Evolutionary conservation across 2,888 invertebrate species (phyloP), one percentile per base, ranked within the genome.

Genomic region (Acronicta alni): DNA sequence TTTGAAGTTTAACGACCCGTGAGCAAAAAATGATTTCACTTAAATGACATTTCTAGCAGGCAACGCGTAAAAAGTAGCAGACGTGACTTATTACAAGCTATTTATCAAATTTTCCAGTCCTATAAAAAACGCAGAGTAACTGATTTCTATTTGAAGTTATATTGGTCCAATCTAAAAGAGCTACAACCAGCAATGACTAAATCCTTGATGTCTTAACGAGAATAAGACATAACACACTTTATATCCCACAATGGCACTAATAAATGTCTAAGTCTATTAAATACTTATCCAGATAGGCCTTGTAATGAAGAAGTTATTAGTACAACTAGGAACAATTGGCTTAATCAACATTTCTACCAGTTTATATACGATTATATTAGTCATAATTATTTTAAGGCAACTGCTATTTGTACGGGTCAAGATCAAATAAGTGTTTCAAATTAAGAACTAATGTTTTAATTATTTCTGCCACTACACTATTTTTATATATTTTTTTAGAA

Each of bases 321-420:
- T 45, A 52, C 55, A 61, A 66, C 38, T 49, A 37, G 23, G 42
- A 54, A 45, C 48, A 68, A 66, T 68, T 61, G 57, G 12, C 9
- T 30, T 60, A 51, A 65, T 57, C 12, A 52, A 65, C 18, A 48
- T 44, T 53, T 26, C 26, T 32, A 10, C n/a, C 8, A 18, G 10
- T 47, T 14, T 41, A 9, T 41, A n/a, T 20, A 14, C 18, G 3
- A n/a, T 37, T 12, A n/a, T 58, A 53, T 17, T 48, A 39, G 6
- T 12, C 9, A 32, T 46, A n/a, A n/a, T n/a, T n/a, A 39, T 26
- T 44, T 30, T 38, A 30, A 17, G 9, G 43, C 17, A 43, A 52
- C 43, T 18, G 16, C 14, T 30, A n/a, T n/a, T n/a, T n/a, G 26
- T 39, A 12, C 14, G 14, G 17, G 14, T 18, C 37, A 37, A 15